These are phyloP conservation scores for Cylas formicarius DNA, from an alignment of 1,140 invertebrate genomes.

Conservation along the genomic window DNA sequence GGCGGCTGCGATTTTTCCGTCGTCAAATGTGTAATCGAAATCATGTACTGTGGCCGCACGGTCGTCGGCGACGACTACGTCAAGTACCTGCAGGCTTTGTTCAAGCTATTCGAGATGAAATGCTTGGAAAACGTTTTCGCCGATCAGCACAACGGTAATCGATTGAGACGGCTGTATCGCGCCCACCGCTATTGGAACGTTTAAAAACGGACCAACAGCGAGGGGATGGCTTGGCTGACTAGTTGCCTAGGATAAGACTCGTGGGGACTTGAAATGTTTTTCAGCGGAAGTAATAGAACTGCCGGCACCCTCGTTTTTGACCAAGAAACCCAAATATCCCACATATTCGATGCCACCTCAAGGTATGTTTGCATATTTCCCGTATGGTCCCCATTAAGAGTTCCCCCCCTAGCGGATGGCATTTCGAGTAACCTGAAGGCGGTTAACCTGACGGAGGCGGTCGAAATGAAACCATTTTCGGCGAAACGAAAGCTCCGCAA, in stretches of 20 bases:
- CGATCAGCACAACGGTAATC: conserved; percentile 22
- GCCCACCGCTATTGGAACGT: too few species aligned
- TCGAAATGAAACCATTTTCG: background rate
- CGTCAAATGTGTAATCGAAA: conserved; percentile 37
- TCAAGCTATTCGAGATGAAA: conserved; percentile 37
- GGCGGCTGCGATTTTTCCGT: conserved; percentile 35
- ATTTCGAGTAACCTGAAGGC: background rate
- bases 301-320: conserved; percentile 24
- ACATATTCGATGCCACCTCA: conserved; percentile 10
- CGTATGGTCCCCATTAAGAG: too few species aligned
- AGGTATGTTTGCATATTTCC: too few species aligned
- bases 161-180: conserved; percentile 12
- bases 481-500: conserved; percentile 7
- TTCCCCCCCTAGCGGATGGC: too few species aligned
- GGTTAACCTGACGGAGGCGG: background rate
- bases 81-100: conserved; percentile 34
- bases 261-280: too few species aligned
- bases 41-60: conserved; percentile 40
- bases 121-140: conserved; percentile 31
- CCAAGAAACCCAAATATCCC: conserved; percentile 25
- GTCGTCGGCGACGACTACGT: conserved; percentile 32
- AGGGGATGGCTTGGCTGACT: too few species aligned
- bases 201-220: too few species aligned
- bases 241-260: too few species aligned
- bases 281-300: conserved; percentile 18